Evolutionary conservation across 2,888 invertebrate species (phyloP).

Genomic region (Miltochrista miniata): DNA sequence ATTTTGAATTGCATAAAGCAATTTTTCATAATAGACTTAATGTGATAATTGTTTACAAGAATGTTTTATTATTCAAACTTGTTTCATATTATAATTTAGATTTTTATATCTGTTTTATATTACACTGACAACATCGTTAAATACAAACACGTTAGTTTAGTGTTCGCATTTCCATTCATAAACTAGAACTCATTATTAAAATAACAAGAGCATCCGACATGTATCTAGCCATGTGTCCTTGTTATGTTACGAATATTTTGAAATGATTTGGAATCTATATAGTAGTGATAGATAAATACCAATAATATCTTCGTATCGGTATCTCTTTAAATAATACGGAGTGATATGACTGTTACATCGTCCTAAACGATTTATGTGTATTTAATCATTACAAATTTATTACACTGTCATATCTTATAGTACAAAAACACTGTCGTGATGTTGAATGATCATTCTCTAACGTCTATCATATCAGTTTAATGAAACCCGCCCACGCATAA

Average conservation of each 20-base stretch:
- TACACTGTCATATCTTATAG: too few relatives aligned
- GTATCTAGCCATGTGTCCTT: too few relatives aligned
- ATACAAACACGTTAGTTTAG: neutral
- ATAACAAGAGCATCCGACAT: neutral
- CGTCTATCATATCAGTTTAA: slow-evolving; percentile 29
- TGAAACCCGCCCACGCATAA: slow-evolving; percentile 10
- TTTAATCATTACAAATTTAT: too few relatives aligned
- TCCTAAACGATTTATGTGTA: too few relatives aligned
- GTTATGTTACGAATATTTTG: too few relatives aligned
- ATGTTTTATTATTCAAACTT: neutral
- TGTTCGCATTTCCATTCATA: neutral
- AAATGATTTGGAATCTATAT: too few relatives aligned
- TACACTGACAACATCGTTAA: neutral
- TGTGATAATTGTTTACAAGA: neutral
- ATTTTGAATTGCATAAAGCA: too few relatives aligned
- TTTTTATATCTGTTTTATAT: neutral
- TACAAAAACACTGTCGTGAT: neutral
- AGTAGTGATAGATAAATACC: too few relatives aligned
- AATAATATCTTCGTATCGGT: too few relatives aligned
- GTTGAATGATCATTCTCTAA: neutral
- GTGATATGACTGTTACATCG: too few relatives aligned
- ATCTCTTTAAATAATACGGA: too few relatives aligned
- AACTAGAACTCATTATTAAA: neutral
- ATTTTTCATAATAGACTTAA: too few relatives aligned
- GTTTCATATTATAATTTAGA: neutral